Conservation (phyloP, 2,113 vertebrate genomes). For the Ophthalmolycus amberensis region DNA sequence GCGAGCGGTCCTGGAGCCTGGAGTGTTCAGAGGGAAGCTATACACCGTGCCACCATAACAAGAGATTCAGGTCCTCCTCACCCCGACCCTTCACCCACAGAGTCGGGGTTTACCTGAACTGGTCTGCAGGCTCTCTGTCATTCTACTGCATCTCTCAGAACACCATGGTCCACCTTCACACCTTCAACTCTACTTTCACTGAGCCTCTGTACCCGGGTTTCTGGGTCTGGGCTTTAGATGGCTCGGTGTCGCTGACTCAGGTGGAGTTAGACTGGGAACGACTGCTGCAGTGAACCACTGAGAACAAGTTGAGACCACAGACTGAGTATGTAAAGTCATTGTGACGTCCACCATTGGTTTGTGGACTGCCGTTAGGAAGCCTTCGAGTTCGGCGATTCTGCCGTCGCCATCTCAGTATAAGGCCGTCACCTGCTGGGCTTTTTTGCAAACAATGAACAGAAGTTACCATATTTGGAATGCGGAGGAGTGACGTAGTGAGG, state of each 20-base stretch:
- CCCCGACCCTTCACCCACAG: slow-evolving; percentile 49
- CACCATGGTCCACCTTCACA: slow-evolving; percentile 67
- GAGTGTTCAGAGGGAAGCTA: slow-evolving; percentile 68
- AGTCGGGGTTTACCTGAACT: slow-evolving; percentile 68
- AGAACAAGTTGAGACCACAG: not conserved
- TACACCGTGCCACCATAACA: slow-evolving; percentile 50
- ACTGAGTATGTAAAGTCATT: not conserved
- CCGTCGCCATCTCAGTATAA: not conserved
- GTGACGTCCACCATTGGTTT: not conserved
- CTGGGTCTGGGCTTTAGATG: slow-evolving; percentile 67
- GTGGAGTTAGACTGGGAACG: slow-evolving; percentile 67
- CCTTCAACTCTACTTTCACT: slow-evolving; percentile 64
- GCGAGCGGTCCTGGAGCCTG: slow-evolving; percentile 65
- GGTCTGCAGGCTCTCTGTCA: slow-evolving; percentile 45
- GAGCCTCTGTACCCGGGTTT: slow-evolving; percentile 69
- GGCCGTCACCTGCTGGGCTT: not conserved
- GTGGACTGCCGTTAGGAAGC: not conserved
- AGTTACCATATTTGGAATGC: not conserved
- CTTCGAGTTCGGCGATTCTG: not conserved
- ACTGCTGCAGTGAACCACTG: slow-evolving; percentile 47
- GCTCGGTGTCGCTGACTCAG: slow-evolving; percentile 61
- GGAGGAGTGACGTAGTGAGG: not conserved
- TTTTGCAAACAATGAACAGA: not conserved
- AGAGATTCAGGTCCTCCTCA: slow-evolving; percentile 43
- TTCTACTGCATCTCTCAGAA: slow-evolving; percentile 70